Percentiles rank a stretch among this genome's conserved stretches.
phyloP scores from a whole-genome alignment of 2,797 vertebrate species.

The Eidolon dupreanum region DNA sequence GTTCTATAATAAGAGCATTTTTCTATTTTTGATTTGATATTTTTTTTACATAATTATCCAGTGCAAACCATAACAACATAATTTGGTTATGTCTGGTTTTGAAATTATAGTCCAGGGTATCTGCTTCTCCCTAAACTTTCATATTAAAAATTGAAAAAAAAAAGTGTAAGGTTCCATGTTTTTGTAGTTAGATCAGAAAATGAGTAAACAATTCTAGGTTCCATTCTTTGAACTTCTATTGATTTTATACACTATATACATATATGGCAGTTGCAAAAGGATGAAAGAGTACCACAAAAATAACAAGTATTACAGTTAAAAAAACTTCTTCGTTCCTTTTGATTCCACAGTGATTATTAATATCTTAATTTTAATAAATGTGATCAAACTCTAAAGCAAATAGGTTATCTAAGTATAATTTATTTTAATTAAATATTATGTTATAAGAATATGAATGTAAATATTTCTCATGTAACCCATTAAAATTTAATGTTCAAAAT shows the following conservation, averaged over 20 bases:
- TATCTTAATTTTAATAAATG: not conserved
- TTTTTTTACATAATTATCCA: conserved; percentile 79
- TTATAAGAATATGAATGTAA: not conserved
- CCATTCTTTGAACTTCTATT: not conserved
- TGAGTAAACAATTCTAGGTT: not conserved
- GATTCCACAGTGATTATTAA: not conserved
- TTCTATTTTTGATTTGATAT: conserved; percentile 76
- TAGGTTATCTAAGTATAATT: not conserved
- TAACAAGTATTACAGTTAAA: not conserved
- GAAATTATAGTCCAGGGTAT: not conserved
- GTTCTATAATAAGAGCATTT: conserved; percentile 62
- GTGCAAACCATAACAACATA: conserved; percentile 56
- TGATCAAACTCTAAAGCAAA: not conserved
- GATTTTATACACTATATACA: not conserved
- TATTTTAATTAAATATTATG: not conserved
- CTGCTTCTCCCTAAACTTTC: conserved; percentile 58
- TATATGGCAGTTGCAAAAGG: not conserved
- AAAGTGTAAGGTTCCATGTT: not conserved
- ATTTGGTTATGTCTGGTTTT: not conserved
- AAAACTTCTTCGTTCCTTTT: not conserved
- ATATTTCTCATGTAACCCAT: not conserved
- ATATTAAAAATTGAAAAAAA: not conserved
- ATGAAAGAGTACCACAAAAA: not conserved
- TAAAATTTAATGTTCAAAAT: conserved; percentile 35
- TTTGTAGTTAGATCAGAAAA: not conserved